These are phyloP conservation scores for Drosophila arizonae DNA, from an alignment of 1,140 invertebrate genomes.

Conservation along the genomic window DNA sequence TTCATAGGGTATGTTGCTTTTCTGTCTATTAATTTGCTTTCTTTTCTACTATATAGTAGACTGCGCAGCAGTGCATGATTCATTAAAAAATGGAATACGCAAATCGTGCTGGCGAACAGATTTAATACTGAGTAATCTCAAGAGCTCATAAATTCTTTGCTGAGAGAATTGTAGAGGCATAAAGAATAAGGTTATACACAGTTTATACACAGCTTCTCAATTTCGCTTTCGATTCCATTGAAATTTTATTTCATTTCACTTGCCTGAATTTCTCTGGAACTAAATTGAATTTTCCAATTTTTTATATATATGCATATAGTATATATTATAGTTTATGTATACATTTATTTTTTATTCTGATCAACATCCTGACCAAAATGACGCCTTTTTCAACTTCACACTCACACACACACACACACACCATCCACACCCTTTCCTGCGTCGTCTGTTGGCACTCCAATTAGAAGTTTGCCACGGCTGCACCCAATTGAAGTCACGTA, in stretches of 20 bases:
- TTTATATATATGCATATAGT: background rate
- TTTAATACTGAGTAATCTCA: conserved; percentile 20
- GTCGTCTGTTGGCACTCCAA: conserved; percentile 60
- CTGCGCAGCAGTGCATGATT: conserved; percentile 20
- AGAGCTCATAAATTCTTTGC: background rate
- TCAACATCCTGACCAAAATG: conserved; percentile 22
- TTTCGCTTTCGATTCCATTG: no score
- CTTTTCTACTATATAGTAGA: conserved; percentile 13
- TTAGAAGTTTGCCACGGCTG: conserved; percentile 61
- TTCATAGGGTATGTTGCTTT: conserved; percentile 1
- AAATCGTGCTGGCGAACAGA: conserved; percentile 20
- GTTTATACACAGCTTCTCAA: background rate
- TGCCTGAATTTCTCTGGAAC: background rate
- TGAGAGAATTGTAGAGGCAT: background rate
- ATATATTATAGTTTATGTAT: background rate
- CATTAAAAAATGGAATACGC: conserved; percentile 15
- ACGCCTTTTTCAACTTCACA: background rate
- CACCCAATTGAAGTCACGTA: conserved; percentile 77
- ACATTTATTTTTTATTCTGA: background rate
- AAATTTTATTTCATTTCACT: no score
- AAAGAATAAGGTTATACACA: background rate
- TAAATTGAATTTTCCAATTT: conserved; percentile 12
- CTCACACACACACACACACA: no score
- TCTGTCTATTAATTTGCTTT: background rate
- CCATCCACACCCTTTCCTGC: conserved; percentile 45